These are phyloP conservation scores for Cyphomyrus plagiostoma DNA, from an alignment of 2,113 vertebrate genomes.

Conservation along the genomic window DNA sequence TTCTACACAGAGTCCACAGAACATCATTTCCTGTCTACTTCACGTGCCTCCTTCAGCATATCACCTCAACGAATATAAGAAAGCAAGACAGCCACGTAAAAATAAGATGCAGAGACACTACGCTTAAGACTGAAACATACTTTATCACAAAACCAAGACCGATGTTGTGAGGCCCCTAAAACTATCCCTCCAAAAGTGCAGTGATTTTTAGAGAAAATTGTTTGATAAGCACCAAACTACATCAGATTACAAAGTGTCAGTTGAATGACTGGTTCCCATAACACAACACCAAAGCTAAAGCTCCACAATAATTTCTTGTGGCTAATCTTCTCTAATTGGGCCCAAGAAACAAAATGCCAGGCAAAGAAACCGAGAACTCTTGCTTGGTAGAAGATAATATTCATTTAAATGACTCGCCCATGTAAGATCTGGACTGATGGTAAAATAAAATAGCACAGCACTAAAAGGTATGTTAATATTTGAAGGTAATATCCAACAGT, in stretches of 20 bases:
- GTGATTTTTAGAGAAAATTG: neutral
- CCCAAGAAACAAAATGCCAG: neutral
- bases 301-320: neutral
- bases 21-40: conserved; percentile 46
- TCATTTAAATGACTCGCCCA: neutral
- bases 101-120: neutral
- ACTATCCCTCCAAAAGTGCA: neutral
- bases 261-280: neutral
- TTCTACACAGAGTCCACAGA: conserved; percentile 39
- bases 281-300: neutral
- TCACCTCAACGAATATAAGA: conserved; percentile 21
- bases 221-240: neutral
- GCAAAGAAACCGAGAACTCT: neutral
- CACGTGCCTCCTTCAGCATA: conserved; percentile 17
- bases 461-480: neutral
- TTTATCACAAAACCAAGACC: neutral
- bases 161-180: neutral
- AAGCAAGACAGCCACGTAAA: neutral
- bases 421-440: neutral
- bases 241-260: neutral
- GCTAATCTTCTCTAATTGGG: neutral
- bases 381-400: neutral
- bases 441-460: neutral
- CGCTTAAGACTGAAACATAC: neutral
- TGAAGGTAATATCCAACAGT: neutral